Conservation (phyloP, 2,113 vertebrate species). For the Phaethornis superciliosus region DNA sequence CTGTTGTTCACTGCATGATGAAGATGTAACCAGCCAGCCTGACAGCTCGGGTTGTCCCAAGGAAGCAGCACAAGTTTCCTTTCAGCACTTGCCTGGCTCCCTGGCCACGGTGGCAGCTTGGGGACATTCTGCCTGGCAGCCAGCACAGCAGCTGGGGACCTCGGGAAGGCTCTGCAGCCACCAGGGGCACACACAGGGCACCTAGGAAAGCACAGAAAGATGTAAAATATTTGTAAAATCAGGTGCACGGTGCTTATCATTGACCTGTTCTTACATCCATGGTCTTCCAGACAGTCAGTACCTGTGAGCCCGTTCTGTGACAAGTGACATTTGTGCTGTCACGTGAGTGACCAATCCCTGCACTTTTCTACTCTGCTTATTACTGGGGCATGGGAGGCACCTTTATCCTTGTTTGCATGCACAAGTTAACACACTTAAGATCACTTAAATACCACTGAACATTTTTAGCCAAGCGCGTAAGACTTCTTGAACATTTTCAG, state of each 20-base stretch:
- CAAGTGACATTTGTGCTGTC: too few species aligned
- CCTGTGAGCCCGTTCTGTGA: too few species aligned
- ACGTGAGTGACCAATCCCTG: not conserved
- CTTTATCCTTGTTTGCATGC: not conserved
- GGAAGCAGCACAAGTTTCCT: not conserved
- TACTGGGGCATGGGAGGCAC: not conserved
- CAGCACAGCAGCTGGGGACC: not conserved
- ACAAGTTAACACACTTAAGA: not conserved
- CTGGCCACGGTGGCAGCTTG: rapidly evolving
- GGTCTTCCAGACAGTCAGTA: not conserved
- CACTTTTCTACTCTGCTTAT: not conserved
- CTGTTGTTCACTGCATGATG: not conserved
- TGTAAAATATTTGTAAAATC: not conserved
- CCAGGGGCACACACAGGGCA: not conserved
- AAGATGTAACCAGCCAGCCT: not conserved
- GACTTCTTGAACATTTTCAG: not conserved
- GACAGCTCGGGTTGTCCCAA: rapidly evolving
- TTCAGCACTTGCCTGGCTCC: not conserved
- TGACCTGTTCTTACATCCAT: not conserved
- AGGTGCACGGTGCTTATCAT: not conserved
- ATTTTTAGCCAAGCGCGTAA: not conserved
- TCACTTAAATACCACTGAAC: not conserved
- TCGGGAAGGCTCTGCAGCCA: not conserved
- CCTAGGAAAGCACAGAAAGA: not conserved
- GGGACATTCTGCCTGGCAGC: not conserved